A percentile compares a stretch with the other conserved stretches of the same genome.
Conservation (phyloP, 2,888 invertebrate genomes). For the Ectobius pallidus region DNA sequence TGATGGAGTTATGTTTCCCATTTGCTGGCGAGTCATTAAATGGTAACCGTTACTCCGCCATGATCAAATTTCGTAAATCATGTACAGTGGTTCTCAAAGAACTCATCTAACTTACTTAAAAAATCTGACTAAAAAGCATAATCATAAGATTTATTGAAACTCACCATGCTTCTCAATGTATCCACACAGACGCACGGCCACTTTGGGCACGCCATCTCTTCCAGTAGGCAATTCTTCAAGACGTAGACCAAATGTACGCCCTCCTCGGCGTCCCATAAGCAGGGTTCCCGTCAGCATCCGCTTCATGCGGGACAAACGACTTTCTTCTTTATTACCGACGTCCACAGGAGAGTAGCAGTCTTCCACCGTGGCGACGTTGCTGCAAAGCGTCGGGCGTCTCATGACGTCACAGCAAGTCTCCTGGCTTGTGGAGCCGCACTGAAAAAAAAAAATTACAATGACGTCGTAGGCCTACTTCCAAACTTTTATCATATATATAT, state of each 20-base stretch:
- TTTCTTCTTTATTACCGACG: conserved; percentile 54
- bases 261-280: conserved; percentile 45
- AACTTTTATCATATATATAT: too few species aligned
- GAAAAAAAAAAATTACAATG: conserved; percentile 10
- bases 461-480: too few species aligned
- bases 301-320: conserved; percentile 53
- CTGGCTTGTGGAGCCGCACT: conserved; percentile 39
- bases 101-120: too few species aligned
- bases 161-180: conserved; percentile 56
- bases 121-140: too few species aligned
- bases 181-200: conserved; percentile 55
- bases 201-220: conserved; percentile 53
- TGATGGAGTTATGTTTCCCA: too few species aligned
- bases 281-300: conserved; percentile 53
- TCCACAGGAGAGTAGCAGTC: conserved; percentile 40
- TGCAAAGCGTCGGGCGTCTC: conserved; percentile 39
- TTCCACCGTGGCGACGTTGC: conserved; percentile 19
- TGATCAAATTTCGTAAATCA: too few species aligned
- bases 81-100: too few species aligned
- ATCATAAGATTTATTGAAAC: too few species aligned
- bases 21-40: too few species aligned
- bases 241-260: conserved; percentile 52
- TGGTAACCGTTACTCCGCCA: too few species aligned
- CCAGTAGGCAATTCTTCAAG: conserved; percentile 52
- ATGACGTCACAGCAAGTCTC: conserved; percentile 34